These are phyloP conservation scores for Drosophila nikananu DNA, from an alignment of 1,140 invertebrate genomes.

Conservation along the genomic window DNA sequence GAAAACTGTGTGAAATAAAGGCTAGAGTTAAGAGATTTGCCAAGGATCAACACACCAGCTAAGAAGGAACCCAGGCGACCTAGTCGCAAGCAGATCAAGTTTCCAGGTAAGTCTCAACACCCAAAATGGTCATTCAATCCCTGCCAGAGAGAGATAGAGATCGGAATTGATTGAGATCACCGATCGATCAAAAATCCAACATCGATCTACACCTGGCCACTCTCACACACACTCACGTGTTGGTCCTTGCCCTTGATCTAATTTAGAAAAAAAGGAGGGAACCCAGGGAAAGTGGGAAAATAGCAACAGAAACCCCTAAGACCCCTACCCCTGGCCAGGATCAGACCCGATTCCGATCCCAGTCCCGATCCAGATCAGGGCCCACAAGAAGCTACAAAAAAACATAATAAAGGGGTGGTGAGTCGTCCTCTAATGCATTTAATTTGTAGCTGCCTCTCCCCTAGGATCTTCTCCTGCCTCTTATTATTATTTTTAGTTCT, in stretches of 20 bases:
- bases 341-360: neutral
- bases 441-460: slow-evolving; percentile 74
- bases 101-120: slow-evolving; percentile 26
- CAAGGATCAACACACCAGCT: neutral
- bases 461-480: neutral
- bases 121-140: slow-evolving; percentile 32
- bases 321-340: slow-evolving; percentile 45
- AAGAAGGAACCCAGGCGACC: slow-evolving; percentile 40
- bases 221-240: slow-evolving; percentile 65
- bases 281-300: slow-evolving; percentile 5
- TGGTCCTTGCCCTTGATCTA: slow-evolving; percentile 80
- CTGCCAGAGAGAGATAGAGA: neutral
- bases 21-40: neutral
- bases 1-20: neutral
- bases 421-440: slow-evolving; percentile 71
- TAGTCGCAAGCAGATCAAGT: slow-evolving; percentile 59
- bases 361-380: slow-evolving; percentile 31
- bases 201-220: slow-evolving; percentile 64
- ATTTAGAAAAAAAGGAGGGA: slow-evolving; percentile 54
- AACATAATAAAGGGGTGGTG: slow-evolving; percentile 69
- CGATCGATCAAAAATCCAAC: slow-evolving; percentile 25
- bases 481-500: neutral
- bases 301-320: slow-evolving; percentile 32
- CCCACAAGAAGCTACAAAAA: slow-evolving; percentile 39
- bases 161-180: slow-evolving; percentile 4